Evolutionary conservation across 2,113 vertebrate genomes (phyloP), one percentile per base, ranked within the genome.

Genomic region (Pantherophis guttatus): DNA sequence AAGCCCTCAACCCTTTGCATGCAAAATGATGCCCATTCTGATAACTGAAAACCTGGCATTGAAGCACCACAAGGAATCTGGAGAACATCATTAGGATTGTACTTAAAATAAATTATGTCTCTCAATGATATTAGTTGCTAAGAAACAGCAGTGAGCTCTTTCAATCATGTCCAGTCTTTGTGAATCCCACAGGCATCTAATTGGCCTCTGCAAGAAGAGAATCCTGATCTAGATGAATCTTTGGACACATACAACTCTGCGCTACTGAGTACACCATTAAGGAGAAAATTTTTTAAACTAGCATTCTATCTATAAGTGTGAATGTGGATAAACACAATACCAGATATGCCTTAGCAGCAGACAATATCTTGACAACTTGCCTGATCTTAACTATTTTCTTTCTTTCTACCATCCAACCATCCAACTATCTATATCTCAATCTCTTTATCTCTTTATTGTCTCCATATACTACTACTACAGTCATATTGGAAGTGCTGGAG

Each of bases 21-120:
- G 3, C 81, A 50, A 92, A 2, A 0, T 75, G n/a, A 94, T 92
- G 59, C 87, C 12, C 13, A 11, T 70, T 85, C 26, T 39, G 86
- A n/a, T 8, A 81, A 87, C 65, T 92, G 85, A 94, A 95, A 75
- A 65, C 65, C 29, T 95, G 88, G 93, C 65, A 88, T 93, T 86
- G 87, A 95, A 94, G 59, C 33, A 0, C 52, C 93, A 92, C 94
- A 92, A 0, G 0, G 54, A 93, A 94, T 86, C 90, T 87, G 90
- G 75, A 92, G 91, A 92, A 70, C 95, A 95, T 96, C 94, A 94
- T 96, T 96, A 95, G 70, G 62, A 92, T 81, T 93, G 0, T 2
- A 91, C 95, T 94, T 95, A 94, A 96, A 94, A 95, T 89, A 95
- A 95, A 92, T 44, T 44, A 81, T 33, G 17, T 81, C 17, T 81